Percentiles rank a stretch among this genome's conserved stretches.
phyloP scores from a whole-genome alignment of 2,888 invertebrate genomes.

The Cordylochernes scorpioides region DNA sequence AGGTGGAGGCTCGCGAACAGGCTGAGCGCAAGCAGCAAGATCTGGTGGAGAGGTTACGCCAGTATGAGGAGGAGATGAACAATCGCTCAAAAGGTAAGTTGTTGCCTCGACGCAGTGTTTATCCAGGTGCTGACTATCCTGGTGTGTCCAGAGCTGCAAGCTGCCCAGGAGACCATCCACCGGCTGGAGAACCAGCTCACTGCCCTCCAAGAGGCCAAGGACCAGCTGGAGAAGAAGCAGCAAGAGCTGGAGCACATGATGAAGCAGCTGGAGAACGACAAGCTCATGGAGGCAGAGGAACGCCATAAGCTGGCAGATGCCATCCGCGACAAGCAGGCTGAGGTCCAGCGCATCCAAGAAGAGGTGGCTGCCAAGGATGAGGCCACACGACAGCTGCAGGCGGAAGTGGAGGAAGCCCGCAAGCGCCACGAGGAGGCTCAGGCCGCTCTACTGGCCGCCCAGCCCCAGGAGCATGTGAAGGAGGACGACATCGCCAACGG shows the following conservation, averaged over 20 bases:
- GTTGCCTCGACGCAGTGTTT: too few species aligned
- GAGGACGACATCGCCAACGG: conserved; percentile 45
- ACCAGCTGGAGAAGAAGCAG: conserved; percentile 62
- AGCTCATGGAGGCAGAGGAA: conserved; percentile 49
- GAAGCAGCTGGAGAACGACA: conserved; percentile 66
- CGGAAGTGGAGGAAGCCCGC: conserved; percentile 70
- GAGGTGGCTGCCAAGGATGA: conserved; percentile 64
- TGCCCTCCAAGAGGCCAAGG: conserved; percentile 59
- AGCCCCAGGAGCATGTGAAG: conserved; percentile 41
- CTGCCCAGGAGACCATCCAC: conserved; percentile 36
- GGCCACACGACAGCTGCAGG: conserved; percentile 67
- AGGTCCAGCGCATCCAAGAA: conserved; percentile 60
- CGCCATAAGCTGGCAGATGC: conserved; percentile 34
- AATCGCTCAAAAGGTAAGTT: conserved; percentile 39
- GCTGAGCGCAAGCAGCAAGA: conserved; percentile 92
- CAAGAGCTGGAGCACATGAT: conserved; percentile 60
- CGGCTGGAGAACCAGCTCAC: conserved; percentile 35
- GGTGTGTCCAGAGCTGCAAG: conserved; percentile 21
- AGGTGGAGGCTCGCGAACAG: conserved; percentile 77
- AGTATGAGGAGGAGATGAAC: conserved; percentile 78
- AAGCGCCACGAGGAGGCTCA: conserved; percentile 29
- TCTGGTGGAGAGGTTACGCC: conserved; percentile 67
- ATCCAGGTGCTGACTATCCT: too few species aligned
- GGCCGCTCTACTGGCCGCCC: conserved; percentile 34
- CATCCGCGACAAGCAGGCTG: conserved; percentile 53